These are phyloP conservation scores for Schizothorax lantsangensis DNA, from an alignment of 2,797 vertebrate genomes.

Conservation along the genomic window DNA sequence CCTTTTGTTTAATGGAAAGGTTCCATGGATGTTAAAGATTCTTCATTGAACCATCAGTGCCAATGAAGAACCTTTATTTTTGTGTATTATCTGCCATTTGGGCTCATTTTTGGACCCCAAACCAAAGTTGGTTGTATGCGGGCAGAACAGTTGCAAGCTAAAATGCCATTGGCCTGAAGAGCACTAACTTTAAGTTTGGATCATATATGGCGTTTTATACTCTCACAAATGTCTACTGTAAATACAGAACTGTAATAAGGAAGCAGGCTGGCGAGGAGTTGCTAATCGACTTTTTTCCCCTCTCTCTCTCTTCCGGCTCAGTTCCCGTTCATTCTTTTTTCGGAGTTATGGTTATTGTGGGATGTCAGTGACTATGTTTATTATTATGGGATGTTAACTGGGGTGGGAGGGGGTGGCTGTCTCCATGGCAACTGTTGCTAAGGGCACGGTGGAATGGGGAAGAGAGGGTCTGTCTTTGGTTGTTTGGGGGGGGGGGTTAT, in stretches of 20 bases:
- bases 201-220: not conserved
- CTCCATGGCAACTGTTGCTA: slow-evolving; percentile 82
- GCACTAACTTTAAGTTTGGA: slow-evolving; percentile 27
- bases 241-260: slow-evolving; percentile 73
- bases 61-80: not conserved
- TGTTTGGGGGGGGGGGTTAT: slow-evolving; percentile 77
- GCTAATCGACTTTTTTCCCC: slow-evolving; percentile 74
- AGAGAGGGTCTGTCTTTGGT: slow-evolving; percentile 71
- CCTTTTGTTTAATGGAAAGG: not conserved
- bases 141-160: not conserved
- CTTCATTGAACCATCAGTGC: not conserved
- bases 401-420: slow-evolving; percentile 75
- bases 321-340: slow-evolving; percentile 70
- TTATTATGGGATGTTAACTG: slow-evolving; percentile 83
- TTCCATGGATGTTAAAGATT: not conserved
- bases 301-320: slow-evolving; percentile 56
- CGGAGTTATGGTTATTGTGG: slow-evolving; percentile 88
- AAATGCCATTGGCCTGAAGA: not conserved
- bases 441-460: slow-evolving; percentile 82
- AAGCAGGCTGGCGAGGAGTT: slow-evolving; percentile 78
- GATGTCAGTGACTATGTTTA: slow-evolving; percentile 84
- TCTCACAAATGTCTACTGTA: slow-evolving; percentile 44
- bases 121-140: not conserved
- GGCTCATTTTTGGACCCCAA: not conserved
- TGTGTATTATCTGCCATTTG: not conserved